Percentiles rank a stretch among this genome's conserved stretches.
These are phyloP conservation scores for Ivindomyrus marchei DNA, from an alignment of 2,113 vertebrate genomes.

Conservation along the genomic window DNA sequence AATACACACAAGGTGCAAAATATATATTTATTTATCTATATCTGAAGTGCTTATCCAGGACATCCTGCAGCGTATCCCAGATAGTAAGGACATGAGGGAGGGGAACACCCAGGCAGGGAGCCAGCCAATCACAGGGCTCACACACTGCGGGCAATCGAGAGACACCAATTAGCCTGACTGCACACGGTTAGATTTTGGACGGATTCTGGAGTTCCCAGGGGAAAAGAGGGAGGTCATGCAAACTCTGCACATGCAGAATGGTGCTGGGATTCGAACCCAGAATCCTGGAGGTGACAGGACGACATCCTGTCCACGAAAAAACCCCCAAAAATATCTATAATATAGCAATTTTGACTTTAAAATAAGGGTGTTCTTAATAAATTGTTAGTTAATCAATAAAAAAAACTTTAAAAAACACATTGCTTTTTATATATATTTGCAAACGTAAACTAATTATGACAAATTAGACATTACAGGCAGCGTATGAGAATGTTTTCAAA, in stretches of 20 bases:
- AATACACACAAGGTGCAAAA: not conserved
- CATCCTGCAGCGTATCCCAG: not conserved
- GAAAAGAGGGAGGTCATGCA: not conserved
- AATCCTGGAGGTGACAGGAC: not conserved
- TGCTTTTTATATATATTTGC: not conserved
- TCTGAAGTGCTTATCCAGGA: not conserved
- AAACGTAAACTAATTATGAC: not conserved
- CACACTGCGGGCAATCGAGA: not conserved
- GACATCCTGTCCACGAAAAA: not conserved
- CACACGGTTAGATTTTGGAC: not conserved
- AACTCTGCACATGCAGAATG: not conserved
- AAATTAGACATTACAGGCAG: not conserved
- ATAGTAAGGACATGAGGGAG: not conserved
- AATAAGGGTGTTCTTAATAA: not conserved
- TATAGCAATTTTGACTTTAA: not conserved
- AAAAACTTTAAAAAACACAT: not conserved
- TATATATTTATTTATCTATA: not conserved
- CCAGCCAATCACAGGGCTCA: not conserved
- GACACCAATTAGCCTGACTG: not conserved
- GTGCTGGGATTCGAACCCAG: not conserved
- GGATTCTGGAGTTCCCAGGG: not conserved
- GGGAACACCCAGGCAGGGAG: not conserved
- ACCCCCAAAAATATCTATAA: not conserved
- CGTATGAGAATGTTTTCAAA: constrained; percentile 33
- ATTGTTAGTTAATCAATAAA: not conserved